phyloP scores from a whole-genome alignment of 2,888 invertebrate species.

The Eudasyphora cyanicolor region DNA sequence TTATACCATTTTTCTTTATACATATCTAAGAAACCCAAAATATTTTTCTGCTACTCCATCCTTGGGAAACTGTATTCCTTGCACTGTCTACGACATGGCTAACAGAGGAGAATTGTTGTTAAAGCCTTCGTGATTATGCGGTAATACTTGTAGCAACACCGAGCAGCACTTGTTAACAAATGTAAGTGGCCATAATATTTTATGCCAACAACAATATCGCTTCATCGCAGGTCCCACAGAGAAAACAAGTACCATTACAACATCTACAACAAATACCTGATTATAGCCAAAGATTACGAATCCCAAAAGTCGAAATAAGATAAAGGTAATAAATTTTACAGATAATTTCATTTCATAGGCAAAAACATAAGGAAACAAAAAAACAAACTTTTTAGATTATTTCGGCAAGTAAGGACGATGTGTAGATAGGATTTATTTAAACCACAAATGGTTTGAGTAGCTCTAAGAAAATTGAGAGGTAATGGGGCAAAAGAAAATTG shows the following conservation, averaged over 20 bases:
- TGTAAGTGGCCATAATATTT: constrained; percentile 19
- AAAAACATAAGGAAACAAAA: too few relatives aligned
- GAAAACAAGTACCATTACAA: background rate
- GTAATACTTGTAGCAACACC: background rate
- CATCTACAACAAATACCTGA: background rate
- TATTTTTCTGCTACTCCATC: background rate
- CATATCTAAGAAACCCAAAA: background rate
- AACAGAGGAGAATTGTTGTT: background rate
- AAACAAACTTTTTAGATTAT: background rate
- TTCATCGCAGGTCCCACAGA: background rate
- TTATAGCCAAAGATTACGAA: background rate
- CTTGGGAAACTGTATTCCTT: too few relatives aligned
- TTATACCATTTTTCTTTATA: background rate
- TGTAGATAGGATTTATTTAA: background rate
- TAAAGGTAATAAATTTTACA: constrained; percentile 14
- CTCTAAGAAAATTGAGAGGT: background rate
- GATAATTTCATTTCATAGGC: background rate
- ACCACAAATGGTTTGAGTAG: background rate
- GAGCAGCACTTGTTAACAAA: constrained; percentile 26
- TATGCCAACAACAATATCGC: constrained; percentile 30
- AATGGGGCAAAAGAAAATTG: background rate
- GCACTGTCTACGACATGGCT: too few relatives aligned
- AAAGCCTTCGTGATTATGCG: constrained; percentile 13
- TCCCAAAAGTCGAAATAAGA: background rate
- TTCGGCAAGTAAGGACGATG: background rate